These are phyloP conservation scores for Athrips mouffetella DNA, from an alignment of 2,888 invertebrate species.

Conservation along the genomic window DNA sequence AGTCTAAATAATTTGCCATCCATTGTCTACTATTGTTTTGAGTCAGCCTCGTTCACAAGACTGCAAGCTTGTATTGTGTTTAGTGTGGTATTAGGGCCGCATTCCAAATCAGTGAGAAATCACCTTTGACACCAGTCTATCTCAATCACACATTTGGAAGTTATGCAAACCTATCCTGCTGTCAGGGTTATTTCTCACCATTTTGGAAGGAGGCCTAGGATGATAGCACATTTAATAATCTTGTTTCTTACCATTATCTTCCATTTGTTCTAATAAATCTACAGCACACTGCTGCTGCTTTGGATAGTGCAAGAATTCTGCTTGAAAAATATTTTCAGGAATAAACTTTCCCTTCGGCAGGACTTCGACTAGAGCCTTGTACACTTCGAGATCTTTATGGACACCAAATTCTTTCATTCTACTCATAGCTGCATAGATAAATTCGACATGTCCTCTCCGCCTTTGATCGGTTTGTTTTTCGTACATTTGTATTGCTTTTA, in stretches of 20 bases:
- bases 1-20: no score
- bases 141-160: no score
- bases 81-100: no score
- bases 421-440: constrained; percentile 92
- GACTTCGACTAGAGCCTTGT: constrained; percentile 90
- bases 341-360: constrained; percentile 94
- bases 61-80: no score
- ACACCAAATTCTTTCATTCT: constrained; percentile 95
- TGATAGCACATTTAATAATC: no score
- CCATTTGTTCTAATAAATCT: constrained; percentile 96
- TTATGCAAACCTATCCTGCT: no score
- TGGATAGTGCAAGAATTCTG: constrained; percentile 95
- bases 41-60: no score
- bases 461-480: constrained; percentile 79
- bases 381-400: constrained; percentile 89
- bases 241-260: constrained; percentile 84
- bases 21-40: no score
- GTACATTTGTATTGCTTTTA: constrained; percentile 87
- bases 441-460: constrained; percentile 93
- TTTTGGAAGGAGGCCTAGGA: no score
- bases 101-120: no score
- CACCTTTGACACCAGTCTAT: no score
- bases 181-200: no score
- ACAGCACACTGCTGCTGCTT: constrained; percentile 96
- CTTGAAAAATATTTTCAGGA: constrained; percentile 88